phyloP scores from a whole-genome alignment of 1,140 invertebrate genomes.

The Trichonephila clavipes region DNA sequence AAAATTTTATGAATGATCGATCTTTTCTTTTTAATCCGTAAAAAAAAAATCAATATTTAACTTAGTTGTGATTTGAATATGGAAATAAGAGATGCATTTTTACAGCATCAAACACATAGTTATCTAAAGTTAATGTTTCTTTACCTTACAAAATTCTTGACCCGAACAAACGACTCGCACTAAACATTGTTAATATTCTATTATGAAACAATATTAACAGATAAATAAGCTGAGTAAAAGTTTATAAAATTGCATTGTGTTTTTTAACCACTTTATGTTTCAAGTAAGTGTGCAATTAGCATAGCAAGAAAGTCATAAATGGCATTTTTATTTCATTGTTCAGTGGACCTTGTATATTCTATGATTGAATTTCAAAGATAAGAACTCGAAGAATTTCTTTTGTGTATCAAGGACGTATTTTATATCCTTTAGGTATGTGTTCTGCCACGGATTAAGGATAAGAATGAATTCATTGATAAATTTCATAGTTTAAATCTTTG shows the following conservation, averaged over 20 bases:
- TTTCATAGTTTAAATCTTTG: neutral
- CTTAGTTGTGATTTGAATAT: too few species aligned
- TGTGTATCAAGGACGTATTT: neutral
- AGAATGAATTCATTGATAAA: neutral
- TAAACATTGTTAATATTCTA: neutral
- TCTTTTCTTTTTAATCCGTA: too few species aligned
- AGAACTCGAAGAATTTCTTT: neutral
- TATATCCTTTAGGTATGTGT: neutral
- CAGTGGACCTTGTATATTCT: neutral
- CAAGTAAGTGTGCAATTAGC: neutral
- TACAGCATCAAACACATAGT: neutral
- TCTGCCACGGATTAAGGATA: neutral
- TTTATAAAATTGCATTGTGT: neutral
- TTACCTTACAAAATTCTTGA: neutral
- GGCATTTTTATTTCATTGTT: neutral
- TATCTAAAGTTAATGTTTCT: neutral
- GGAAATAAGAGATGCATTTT: too few species aligned
- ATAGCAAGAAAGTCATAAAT: neutral
- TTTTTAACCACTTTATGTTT: neutral
- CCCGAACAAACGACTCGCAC: neutral
- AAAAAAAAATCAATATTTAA: too few species aligned
- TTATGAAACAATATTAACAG: too few species aligned
- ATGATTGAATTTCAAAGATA: constrained; percentile 1
- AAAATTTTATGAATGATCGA: too few species aligned
- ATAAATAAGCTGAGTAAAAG: too few species aligned